These are phyloP conservation scores for Sebastes itinus DNA, from an alignment of 2,797 vertebrate genomes.

Conservation along the genomic window DNA sequence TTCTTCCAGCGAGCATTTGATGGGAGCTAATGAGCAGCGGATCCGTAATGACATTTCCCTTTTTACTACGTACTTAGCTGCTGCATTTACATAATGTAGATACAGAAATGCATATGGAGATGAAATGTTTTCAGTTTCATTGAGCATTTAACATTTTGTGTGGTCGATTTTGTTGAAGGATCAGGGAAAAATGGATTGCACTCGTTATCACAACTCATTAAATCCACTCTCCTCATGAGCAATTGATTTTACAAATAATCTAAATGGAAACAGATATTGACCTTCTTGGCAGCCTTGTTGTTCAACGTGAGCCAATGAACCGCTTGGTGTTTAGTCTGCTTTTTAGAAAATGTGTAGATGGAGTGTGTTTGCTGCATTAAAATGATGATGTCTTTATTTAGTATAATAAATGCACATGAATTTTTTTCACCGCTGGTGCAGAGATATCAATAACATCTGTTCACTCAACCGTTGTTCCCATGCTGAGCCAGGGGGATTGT, in stretches of 20 bases:
- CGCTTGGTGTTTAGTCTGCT: background rate
- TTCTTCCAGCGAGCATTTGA: constrained; percentile 5
- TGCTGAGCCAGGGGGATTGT: background rate
- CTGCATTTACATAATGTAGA: constrained; percentile 16
- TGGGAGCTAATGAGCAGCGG: background rate
- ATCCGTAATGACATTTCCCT: background rate
- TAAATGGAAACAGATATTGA: constrained; percentile 51
- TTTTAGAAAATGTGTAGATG: background rate
- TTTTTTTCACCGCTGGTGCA: constrained; percentile 1
- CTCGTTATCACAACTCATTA: constrained; percentile 48
- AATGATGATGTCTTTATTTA: background rate
- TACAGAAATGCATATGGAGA: background rate
- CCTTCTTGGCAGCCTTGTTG: background rate
- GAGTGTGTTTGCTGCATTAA: background rate
- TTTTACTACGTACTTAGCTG: background rate
- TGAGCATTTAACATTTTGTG: constrained; percentile 17
- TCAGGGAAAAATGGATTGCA: constrained; percentile 16
- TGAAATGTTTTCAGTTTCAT: constrained; percentile 22
- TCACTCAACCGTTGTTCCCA: background rate
- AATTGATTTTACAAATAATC: constrained; percentile 43
- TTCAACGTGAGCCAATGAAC: background rate
- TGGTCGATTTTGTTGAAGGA: constrained; percentile 25
- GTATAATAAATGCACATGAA: background rate
- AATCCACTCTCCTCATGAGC: constrained; percentile 45
- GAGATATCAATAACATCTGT: background rate